Evolutionary conservation across 2,113 vertebrate species (phyloP), one percentile per base, ranked within the genome.

Genomic region (Anser brachyrhynchus): DNA sequence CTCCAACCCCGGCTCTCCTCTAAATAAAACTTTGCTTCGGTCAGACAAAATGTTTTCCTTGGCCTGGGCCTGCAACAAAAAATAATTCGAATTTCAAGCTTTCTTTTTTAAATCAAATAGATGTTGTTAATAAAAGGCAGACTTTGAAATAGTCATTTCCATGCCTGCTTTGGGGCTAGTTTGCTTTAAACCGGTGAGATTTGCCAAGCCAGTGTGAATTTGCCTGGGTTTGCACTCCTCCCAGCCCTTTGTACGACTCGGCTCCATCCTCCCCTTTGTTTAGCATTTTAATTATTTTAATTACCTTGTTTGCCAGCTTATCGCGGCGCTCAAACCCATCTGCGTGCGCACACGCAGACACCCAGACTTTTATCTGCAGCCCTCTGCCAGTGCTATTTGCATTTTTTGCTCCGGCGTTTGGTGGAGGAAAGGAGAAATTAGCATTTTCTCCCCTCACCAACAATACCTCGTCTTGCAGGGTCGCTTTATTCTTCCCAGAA

Each of bases 251-350:
- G 89, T 97, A 92, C 84, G 41, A 8, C 87, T 96, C 65, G 75
- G 90, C 94, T 96, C 84, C 94, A 96, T 96, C 94, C 91, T 95
- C 97, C 97, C 94, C 94, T 96, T 97, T 97, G 97, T 97, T 97
- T 97, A 97, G 97, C 96, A 95, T 97, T 97, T 97, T 97, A 97
- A 97, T 97, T 97, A 97, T 97, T 97, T 97, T 97, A 97, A 97
- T 97, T 97, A 96, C 96, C 96, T 97, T 97, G 96, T 97, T 97
- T 97, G 97, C 97, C 95, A 91, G 97, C 97, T 97, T 97, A 97
- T 97, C 97, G 87, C 88, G 1, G 71, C 55, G 86, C 95, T 97
- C 97, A 97, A 97, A 95, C 94, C 97, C 97, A 95, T 95, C 97
- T 94, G 80, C 16, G 67, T 92, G 94, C 35, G 29, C n/a, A 2